These are phyloP conservation scores for Chymomyza procnemis DNA, from an alignment of 2,888 invertebrate species.

Conservation along the genomic window DNA sequence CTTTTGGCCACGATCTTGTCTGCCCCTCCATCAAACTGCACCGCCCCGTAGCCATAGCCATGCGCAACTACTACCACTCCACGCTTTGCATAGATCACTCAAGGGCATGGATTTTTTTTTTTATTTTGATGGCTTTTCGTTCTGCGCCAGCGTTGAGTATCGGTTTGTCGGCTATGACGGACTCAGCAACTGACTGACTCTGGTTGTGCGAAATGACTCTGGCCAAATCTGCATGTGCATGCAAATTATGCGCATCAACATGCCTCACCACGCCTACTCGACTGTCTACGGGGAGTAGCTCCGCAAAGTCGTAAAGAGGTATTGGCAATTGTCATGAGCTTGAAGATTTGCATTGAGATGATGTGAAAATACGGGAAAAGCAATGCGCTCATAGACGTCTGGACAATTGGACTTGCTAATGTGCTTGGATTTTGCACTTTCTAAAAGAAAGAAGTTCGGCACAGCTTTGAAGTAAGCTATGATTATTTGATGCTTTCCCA, in stretches of 20 bases:
- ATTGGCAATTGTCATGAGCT: background rate
- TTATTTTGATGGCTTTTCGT: constrained; percentile 5
- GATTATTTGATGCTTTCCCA: no score
- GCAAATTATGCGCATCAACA: constrained; percentile 8
- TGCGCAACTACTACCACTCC: background rate
- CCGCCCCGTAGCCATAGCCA: background rate
- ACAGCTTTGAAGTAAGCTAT: no score
- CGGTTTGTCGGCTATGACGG: background rate
- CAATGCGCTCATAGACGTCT: background rate
- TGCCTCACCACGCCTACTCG: constrained; percentile 28
- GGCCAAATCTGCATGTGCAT: background rate
- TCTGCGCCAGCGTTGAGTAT: background rate
- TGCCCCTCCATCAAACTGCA: constrained; percentile 11
- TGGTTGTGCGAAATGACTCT: no score
- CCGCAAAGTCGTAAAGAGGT: background rate
- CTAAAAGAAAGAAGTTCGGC: background rate
- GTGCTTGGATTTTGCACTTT: background rate
- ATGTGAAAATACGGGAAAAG: background rate
- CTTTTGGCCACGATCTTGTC: constrained; percentile 62
- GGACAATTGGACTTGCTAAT: background rate
- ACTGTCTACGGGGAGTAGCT: background rate
- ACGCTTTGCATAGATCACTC: constrained; percentile 64
- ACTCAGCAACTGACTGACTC: background rate
- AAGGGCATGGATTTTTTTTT: constrained; percentile 65
- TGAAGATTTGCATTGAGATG: background rate